phyloP scores from a whole-genome alignment of 1,140 invertebrate genomes.

The Harpegnathos saltator region DNA sequence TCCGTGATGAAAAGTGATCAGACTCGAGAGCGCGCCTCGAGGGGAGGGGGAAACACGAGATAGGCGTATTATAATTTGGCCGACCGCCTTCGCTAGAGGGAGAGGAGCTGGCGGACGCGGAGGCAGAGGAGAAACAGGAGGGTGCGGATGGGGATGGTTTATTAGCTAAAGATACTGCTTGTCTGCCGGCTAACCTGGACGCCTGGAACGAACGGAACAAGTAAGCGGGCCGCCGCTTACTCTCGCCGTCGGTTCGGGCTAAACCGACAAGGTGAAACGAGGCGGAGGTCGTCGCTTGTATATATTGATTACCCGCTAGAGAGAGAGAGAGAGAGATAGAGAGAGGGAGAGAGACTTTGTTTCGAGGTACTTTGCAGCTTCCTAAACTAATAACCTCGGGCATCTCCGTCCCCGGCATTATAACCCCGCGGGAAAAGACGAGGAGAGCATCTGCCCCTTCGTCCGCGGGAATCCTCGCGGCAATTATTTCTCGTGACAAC shows the following conservation, averaged over 20 bases:
- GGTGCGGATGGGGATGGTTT: slow-evolving; percentile 57
- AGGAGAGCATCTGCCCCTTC: slow-evolving; percentile 31
- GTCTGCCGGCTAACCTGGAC: slow-evolving; percentile 51
- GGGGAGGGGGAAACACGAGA: not conserved
- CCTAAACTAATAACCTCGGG: slow-evolving; percentile 83
- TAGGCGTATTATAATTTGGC: slow-evolving; percentile 55
- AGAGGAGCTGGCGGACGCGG: not conserved
- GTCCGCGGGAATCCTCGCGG: slow-evolving; percentile 61
- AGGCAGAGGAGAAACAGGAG: not conserved
- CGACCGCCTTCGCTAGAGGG: not conserved
- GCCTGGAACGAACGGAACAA: slow-evolving; percentile 47
- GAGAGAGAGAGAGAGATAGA: slow-evolving; percentile 64
- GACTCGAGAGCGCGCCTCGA: slow-evolving; percentile 19
- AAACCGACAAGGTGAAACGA: slow-evolving; percentile 72
- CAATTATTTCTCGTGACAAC: slow-evolving; percentile 74
- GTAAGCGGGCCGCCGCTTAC: slow-evolving; percentile 52
- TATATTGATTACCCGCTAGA: slow-evolving; percentile 83
- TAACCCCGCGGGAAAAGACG: slow-evolving; percentile 67
- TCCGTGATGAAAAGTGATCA: slow-evolving; percentile 46
- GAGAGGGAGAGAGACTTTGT: slow-evolving; percentile 72
- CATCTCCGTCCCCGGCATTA: slow-evolving; percentile 73
- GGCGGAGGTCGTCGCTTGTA: slow-evolving; percentile 74
- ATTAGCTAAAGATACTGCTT: slow-evolving; percentile 62
- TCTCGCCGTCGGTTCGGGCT: slow-evolving; percentile 40
- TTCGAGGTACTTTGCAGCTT: slow-evolving; percentile 81